Base-by-base conservation (phyloP, 2,888 invertebrate genomes). In the Polia nebulosa region DNA sequence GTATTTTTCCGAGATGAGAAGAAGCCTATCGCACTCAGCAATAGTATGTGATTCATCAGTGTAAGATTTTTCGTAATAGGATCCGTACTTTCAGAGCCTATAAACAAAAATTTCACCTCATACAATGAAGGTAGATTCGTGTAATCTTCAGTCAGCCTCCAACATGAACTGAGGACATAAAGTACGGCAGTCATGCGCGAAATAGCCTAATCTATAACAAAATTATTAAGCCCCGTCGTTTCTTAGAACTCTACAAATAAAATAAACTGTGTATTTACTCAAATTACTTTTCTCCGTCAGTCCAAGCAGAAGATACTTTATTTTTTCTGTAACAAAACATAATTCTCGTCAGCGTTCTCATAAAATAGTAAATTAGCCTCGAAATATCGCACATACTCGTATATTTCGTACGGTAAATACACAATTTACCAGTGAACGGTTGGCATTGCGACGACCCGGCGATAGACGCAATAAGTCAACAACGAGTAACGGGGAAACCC, bases 401-500 rank as follows among this genome's bases (percentile, higher is more conserved):
- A 56, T 51, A 76, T 76, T 67, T 72, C 53, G 39, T 66, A 69
- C 55, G 64, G 65, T 70, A 72, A 59, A 73, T 65, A 74, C 27
- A 78, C 68, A 73, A 80, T 84, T 84, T 83, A 70, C 59, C 64
- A 74, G 63, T 20, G 66, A 73, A 74, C 69, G 56, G 66, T 57
- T 29, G 58, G 67, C 62, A 73, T 62, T 68, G 59, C 63, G 68
- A 71, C 65, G 66, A 76, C 72, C 61, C 56, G 34, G 57, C 68
- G 70, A 80, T 77, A 80, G 60, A 66, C 71, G 81, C 75, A 74
- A 80, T 83, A 84, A 84, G 80, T 83, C 83, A 82, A 81, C 67
- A 61, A 45, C 63, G 41, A 79, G 65, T 25, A 68, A 73, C 57
- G 59, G 55, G 73, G 68, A 34, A 70, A 52, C 63, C 61, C 73